Base-by-base conservation (phyloP, 2,113 vertebrate genomes). In the Sinocyclocheilus maitianheensis region DNA sequence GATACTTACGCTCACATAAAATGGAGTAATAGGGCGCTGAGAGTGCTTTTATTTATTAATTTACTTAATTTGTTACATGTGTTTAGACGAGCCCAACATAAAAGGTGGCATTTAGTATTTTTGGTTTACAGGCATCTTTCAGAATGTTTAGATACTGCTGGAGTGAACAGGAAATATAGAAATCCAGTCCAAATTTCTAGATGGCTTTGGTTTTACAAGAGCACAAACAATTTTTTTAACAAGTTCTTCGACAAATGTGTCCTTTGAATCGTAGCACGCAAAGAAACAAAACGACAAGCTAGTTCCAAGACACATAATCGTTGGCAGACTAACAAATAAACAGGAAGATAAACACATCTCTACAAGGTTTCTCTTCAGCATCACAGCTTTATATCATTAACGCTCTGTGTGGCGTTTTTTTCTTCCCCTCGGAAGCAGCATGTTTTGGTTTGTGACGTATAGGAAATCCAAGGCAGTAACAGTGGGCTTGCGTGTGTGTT, bases 31-130 rank as follows among this genome's bases (percentile, higher is more conserved):
- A n/a, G 65, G 51, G 67, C 53, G 40, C 81, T 51, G 81, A 69
- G 81, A 53, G 65, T 74, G 81, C 22, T 72, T 67, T 72, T 74
- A 74, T 84, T 84, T 84, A 84, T 84, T 84, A 84, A 84, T 84
- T 84, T 58, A 84, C 67, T 60, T 84, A 84, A 84, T 60, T 84
- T 51, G 10, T 74, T 63, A 48, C 78, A 75, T 48, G 77, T 86
- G 85, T 81, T 58, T 26, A n/a, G 77, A 30, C 58, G n/a, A 67
- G 51, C n/a, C 37, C 16, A 37, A 86, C 78, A 65, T 60, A n/a
- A 82, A 81, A 86, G 84, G 62, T 77, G 75, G 82, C 82, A 43
- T 74, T 83, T 74, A 8, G 82, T 43, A 43, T 34, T n/a, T 58
- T 75, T 9, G 69, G 30, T 74, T 84, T 40, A 84, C 82, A 72